phyloP scores from a whole-genome alignment of 2,888 invertebrate species.

The Acholoe squamosa region DNA sequence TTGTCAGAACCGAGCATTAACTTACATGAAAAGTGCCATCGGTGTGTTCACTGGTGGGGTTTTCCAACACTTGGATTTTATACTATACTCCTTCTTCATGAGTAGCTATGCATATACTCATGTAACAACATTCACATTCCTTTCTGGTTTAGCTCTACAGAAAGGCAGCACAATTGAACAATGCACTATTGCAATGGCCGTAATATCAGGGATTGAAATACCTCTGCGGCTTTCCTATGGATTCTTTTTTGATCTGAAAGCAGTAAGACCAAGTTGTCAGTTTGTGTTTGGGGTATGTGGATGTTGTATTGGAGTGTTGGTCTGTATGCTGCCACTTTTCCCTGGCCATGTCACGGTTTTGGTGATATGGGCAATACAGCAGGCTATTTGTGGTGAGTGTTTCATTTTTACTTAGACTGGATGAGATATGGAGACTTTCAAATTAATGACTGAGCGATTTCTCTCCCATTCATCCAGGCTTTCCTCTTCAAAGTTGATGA shows the following conservation, averaged over 20 bases:
- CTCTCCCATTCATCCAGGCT: no score
- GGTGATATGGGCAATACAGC: not conserved
- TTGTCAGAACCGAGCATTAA: no score
- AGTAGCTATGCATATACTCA: not conserved
- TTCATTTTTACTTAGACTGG: not conserved
- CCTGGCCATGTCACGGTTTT: not conserved
- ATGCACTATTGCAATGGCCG: not conserved
- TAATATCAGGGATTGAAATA: not conserved
- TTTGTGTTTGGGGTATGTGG: not conserved
- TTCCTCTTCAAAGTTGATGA: no score
- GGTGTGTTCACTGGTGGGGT: not conserved
- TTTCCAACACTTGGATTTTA: not conserved
- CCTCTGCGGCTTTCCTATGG: not conserved
- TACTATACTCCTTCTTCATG: not conserved
- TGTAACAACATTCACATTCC: not conserved
- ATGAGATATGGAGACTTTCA: no score
- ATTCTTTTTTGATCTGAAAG: not conserved
- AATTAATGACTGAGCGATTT: no score
- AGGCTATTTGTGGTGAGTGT: not conserved
- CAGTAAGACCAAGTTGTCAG: not conserved
- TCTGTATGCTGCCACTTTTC: not conserved
- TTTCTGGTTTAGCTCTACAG: not conserved
- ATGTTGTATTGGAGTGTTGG: not conserved
- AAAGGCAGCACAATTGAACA: not conserved
- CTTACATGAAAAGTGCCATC: not conserved